Conservation (phyloP, 2,797 vertebrate genomes). For the Coreius guichenoti region DNA sequence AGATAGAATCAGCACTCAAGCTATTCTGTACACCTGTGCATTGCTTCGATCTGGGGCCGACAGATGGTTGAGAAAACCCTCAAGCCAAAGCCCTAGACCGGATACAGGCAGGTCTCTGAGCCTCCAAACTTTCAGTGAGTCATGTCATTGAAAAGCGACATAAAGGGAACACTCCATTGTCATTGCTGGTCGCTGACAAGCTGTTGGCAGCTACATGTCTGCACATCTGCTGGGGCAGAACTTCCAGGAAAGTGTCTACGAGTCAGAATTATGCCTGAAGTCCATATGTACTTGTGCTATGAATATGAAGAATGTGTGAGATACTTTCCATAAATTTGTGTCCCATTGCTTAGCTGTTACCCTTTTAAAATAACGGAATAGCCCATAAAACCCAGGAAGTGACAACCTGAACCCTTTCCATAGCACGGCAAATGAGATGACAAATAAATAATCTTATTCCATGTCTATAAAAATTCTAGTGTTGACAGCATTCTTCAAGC, state of each 20-base stretch:
- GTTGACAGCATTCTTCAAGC: too few relatives aligned
- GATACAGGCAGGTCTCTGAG: constrained; percentile 27
- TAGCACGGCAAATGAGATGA: not conserved
- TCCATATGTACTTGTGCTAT: constrained; percentile 5
- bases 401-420: not conserved
- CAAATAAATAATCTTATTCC: not conserved
- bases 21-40: constrained; percentile 26
- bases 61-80: constrained; percentile 9
- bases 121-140: constrained; percentile 11
- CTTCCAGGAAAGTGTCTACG: constrained; percentile 65
- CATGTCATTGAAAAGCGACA: constrained; percentile 6
- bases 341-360: too few relatives aligned
- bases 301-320: not conserved
- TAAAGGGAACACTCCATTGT: constrained; percentile 35
- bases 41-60: not conserved
- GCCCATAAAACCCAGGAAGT: not conserved
- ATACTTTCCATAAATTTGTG: too few relatives aligned
- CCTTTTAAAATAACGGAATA: not conserved
- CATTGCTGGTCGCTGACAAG: not conserved
- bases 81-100: constrained; percentile 27
- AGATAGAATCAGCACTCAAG: constrained; percentile 1
- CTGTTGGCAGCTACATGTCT: constrained; percentile 56
- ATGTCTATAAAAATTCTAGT: too few relatives aligned
- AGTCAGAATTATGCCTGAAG: constrained; percentile 31
- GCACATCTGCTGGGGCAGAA: constrained; percentile 58